phyloP scores from a whole-genome alignment of 2,113 vertebrate species.

The Rissa tridactyla region DNA sequence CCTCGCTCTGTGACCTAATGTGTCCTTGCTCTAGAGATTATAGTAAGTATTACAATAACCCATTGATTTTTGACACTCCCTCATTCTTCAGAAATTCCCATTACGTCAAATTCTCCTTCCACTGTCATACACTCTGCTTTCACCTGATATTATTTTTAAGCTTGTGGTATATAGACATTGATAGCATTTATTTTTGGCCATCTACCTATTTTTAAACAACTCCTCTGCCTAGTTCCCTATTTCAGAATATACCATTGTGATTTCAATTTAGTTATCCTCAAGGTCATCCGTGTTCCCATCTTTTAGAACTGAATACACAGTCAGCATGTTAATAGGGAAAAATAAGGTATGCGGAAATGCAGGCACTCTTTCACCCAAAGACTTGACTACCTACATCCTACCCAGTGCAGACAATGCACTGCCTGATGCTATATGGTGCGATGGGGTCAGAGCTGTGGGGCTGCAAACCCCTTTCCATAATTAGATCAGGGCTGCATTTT shows the following conservation, averaged over 20 bases:
- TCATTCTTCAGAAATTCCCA: background rate
- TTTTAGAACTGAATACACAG: background rate
- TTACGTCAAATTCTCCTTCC: background rate
- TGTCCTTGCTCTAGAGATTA: background rate
- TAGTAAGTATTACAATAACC: background rate
- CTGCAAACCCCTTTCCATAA: background rate
- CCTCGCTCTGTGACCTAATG: background rate
- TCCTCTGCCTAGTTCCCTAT: background rate
- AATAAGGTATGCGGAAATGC: background rate
- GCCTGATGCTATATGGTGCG: background rate
- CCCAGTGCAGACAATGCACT: background rate
- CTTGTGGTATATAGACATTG: background rate
- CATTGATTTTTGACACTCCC: constrained; percentile 2
- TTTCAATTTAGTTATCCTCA: background rate
- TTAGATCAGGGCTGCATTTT: constrained; percentile 25
- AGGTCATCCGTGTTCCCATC: background rate
- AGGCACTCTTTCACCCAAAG: background rate
- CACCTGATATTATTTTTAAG: background rate
- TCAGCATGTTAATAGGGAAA: background rate
- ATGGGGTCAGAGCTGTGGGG: background rate
- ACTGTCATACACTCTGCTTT: background rate
- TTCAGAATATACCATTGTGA: background rate
- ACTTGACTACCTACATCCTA: background rate
- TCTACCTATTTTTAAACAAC: background rate
- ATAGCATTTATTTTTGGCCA: background rate